Percentiles rank a stretch among this genome's conserved stretches.
Conservation (phyloP, 2,888 invertebrate species). For the Trilocha varians region DNA sequence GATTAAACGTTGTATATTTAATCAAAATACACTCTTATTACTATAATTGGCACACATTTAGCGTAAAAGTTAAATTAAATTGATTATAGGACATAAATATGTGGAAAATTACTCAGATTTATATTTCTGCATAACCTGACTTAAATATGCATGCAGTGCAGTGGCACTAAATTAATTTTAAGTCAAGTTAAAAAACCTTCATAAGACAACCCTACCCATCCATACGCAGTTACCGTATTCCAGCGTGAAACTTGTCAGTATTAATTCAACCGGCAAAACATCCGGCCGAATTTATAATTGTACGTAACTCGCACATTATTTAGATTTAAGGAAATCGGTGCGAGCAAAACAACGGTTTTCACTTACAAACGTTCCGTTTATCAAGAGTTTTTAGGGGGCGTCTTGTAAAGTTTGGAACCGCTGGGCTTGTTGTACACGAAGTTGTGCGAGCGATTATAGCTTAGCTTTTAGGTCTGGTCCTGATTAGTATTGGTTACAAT, state of each 20-base stretch:
- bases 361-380: conserved; percentile 58
- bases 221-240: background rate
- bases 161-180: no score
- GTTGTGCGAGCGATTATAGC: conserved; percentile 3
- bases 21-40: no score
- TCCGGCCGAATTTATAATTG: conserved; percentile 52
- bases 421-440: conserved; percentile 8
- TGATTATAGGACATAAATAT: no score
- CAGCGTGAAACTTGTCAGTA: conserved; percentile 26
- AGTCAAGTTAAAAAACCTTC: background rate
- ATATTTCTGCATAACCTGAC: no score
- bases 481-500: no score
- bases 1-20: no score
- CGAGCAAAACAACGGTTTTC: conserved; percentile 61
- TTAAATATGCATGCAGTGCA: no score
- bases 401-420: conserved; percentile 19
- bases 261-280: conserved; percentile 49
- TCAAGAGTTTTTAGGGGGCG: conserved; percentile 53
- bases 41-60: no score
- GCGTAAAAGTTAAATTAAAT: no score
- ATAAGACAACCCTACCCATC: background rate
- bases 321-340: conserved; percentile 66
- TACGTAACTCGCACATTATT: conserved; percentile 56
- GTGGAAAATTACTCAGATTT: no score
- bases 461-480: background rate